These are phyloP conservation scores for Amphipoea lucens DNA, from an alignment of 2,888 invertebrate species.

Conservation along the genomic window DNA sequence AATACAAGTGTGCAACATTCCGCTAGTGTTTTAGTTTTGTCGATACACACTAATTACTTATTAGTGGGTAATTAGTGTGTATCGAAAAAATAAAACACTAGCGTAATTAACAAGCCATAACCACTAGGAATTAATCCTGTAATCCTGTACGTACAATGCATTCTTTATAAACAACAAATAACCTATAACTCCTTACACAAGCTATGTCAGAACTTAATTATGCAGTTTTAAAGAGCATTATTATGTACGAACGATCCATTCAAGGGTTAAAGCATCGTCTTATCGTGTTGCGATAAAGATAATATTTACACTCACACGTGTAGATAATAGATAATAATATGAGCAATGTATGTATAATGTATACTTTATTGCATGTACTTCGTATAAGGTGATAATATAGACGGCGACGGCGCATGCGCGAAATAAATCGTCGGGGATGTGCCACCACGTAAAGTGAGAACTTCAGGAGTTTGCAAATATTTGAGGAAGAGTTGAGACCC, in stretches of 20 bases:
- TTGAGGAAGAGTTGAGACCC: background rate
- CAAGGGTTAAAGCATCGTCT: constrained; percentile 60
- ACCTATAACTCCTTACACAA: background rate
- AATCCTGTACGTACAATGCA: too few species aligned
- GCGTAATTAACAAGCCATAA: too few species aligned
- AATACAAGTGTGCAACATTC: too few species aligned
- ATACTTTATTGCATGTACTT: constrained; percentile 17
- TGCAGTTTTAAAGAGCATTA: constrained; percentile 50
- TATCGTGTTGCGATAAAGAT: constrained; percentile 66
- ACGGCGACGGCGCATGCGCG: constrained; percentile 48
- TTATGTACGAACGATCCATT: constrained; percentile 52
- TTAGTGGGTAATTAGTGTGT: too few species aligned
- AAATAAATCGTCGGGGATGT: constrained; percentile 8
- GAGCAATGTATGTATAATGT: constrained; percentile 11
- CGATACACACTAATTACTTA: too few species aligned
- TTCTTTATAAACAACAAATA: constrained; percentile 2
- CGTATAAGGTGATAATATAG: constrained; percentile 39
- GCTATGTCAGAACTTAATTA: background rate
- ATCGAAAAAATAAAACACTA: too few species aligned
- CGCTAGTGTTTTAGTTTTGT: too few species aligned
- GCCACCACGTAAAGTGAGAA: constrained; percentile 36
- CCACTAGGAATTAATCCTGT: too few species aligned
- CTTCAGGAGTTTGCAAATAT: constrained; percentile 6
- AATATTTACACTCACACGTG: constrained; percentile 67
- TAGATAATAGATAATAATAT: constrained; percentile 50